Evolutionary conservation across 2,888 invertebrate genomes (phyloP).

Genomic region (Blastobasis adustella): DNA sequence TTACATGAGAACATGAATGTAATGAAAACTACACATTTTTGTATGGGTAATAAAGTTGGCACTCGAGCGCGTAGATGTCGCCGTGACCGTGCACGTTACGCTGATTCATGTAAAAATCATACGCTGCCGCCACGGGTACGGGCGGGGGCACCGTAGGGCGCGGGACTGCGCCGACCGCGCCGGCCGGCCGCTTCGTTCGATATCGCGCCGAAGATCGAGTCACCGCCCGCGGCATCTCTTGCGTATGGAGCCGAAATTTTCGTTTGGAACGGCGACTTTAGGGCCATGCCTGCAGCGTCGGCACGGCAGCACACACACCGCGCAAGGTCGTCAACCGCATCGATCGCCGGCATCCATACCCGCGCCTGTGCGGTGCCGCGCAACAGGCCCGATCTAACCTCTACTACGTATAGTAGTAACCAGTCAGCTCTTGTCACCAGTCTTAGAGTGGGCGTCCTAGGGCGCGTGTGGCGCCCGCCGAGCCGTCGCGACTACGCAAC

Average conservation of each 20-base stretch:
- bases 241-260: slow-evolving; percentile 8
- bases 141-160: too few relatives aligned
- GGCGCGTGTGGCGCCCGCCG: slow-evolving; percentile 49
- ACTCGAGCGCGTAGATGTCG: too few relatives aligned
- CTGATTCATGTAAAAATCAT: too few relatives aligned
- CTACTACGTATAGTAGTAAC: slow-evolving; percentile 39
- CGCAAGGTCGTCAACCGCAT: slow-evolving; percentile 59
- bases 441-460: slow-evolving; percentile 50
- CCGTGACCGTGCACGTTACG: too few relatives aligned
- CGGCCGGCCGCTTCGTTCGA: background rate
- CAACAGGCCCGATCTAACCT: slow-evolving; percentile 42
- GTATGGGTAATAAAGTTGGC: too few relatives aligned
- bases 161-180: too few relatives aligned
- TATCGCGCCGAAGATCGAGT: slow-evolving; percentile 1
- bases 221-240: slow-evolving; percentile 1
- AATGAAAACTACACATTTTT: too few relatives aligned
- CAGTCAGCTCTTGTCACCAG: slow-evolving; percentile 34
- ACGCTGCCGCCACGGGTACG: too few relatives aligned
- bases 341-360: slow-evolving; percentile 41
- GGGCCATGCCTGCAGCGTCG: background rate
- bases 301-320: slow-evolving; percentile 18
- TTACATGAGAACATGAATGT: too few relatives aligned
- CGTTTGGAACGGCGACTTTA: background rate
- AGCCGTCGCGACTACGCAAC: slow-evolving; percentile 31
- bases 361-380: slow-evolving; percentile 35